These are phyloP conservation scores for Spisula subtruncata DNA, from an alignment of 2,888 invertebrate genomes.

Conservation along the genomic window DNA sequence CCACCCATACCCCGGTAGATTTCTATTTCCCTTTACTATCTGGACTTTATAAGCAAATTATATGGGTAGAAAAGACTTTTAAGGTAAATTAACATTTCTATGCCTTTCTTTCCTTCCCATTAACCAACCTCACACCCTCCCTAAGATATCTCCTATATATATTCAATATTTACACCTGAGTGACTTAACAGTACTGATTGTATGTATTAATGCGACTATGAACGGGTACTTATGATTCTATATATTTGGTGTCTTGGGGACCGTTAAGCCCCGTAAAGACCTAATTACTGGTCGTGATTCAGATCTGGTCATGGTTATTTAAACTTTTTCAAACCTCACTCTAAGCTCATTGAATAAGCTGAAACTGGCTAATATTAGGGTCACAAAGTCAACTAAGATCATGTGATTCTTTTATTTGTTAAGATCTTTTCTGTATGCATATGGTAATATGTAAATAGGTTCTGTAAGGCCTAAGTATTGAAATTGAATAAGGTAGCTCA, in stretches of 20 bases:
- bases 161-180: background rate
- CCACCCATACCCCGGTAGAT: background rate
- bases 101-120: background rate
- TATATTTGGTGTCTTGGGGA: background rate
- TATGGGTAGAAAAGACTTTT: background rate
- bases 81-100: background rate
- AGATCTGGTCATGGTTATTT: background rate
- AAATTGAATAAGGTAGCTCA: background rate
- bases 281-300: background rate
- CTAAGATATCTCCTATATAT: too few species aligned
- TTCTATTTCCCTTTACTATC: background rate
- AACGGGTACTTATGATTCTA: background rate
- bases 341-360: background rate
- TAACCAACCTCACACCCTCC: background rate
- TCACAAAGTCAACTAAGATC: background rate
- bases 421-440: background rate
- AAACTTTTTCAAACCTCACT: background rate
- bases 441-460: background rate
- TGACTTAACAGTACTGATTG: background rate
- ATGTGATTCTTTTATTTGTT: background rate
- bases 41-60: slow-evolving; percentile 13
- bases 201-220: background rate
- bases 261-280: background rate
- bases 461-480: background rate
- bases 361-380: background rate